Evolutionary conservation across 2,113 vertebrate species (phyloP).

Genomic region (Entelurus aequoreus): DNA sequence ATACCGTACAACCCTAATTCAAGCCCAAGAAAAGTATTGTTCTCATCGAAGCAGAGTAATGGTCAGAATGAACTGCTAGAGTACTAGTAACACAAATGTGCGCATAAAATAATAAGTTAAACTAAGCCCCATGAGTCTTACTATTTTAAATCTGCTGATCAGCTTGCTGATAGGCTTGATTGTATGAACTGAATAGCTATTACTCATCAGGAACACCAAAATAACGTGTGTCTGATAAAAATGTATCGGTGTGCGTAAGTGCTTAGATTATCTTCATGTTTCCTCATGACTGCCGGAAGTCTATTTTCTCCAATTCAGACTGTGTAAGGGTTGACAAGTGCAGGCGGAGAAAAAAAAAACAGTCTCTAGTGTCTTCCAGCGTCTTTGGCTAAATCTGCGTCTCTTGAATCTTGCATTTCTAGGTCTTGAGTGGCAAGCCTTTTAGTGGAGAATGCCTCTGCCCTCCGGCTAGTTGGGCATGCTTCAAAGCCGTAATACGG

Average conservation of each 20-base stretch:
- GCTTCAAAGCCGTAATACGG: slow-evolving; percentile 56
- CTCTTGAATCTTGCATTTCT: slow-evolving; percentile 52
- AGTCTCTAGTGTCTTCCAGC: slow-evolving; percentile 45
- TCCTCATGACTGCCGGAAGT: no score
- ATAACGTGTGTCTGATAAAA: no score
- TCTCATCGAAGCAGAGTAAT: no score
- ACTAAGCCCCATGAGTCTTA: no score
- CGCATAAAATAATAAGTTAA: no score
- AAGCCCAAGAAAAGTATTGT: no score
- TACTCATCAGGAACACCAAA: background rate
- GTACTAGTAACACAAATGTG: no score
- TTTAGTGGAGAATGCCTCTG: slow-evolving; percentile 52
- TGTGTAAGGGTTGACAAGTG: slow-evolving; percentile 25
- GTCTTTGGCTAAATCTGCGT: slow-evolving; percentile 45
- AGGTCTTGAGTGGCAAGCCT: slow-evolving; percentile 51
- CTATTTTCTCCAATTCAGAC: slow-evolving; percentile 29
- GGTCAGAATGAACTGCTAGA: no score
- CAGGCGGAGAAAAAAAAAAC: background rate
- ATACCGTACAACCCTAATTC: no score
- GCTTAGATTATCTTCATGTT: no score
- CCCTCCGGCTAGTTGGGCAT: slow-evolving; percentile 52
- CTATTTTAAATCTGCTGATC: no score
- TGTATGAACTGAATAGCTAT: background rate
- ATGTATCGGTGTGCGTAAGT: no score
- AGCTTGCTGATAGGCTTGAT: background rate